A percentile compares a stretch with the other conserved stretches of the same genome.
Conservation (phyloP, 1,140 invertebrate species). For the Epicauta chinensis region DNA sequence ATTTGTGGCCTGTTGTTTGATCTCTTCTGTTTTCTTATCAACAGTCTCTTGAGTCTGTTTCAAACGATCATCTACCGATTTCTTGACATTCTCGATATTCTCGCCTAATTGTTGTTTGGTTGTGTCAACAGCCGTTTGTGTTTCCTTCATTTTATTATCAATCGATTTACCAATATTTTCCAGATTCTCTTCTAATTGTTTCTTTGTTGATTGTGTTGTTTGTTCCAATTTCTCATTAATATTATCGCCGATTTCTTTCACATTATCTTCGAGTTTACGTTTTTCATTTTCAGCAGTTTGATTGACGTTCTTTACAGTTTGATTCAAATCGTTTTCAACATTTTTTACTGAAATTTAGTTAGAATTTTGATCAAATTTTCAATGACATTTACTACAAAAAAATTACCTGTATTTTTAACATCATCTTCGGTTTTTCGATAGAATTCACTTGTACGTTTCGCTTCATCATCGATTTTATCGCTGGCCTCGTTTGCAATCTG, state of each 20-base stretch:
- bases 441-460: no score
- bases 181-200: slow-evolving; percentile 3
- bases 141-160: slow-evolving; percentile 20
- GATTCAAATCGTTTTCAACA: neutral
- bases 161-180: slow-evolving; percentile 9
- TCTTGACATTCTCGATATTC: slow-evolving; percentile 17
- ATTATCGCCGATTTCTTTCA: neutral
- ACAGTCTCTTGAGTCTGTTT: slow-evolving; percentile 17
- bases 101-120: slow-evolving; percentile 20
- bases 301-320: neutral
- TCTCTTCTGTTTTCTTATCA: slow-evolving; percentile 5
- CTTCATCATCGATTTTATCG: no score
- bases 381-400: no score
- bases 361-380: neutral
- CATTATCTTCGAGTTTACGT: neutral
- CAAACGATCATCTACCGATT: slow-evolving; percentile 20
- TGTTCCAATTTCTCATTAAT: neutral
- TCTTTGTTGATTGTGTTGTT: slow-evolving; percentile 10
- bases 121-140: slow-evolving; percentile 12
- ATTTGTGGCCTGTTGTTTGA: no score
- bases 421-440: no score
- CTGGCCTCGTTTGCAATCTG: no score
- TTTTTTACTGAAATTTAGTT: neutral
- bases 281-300: neutral
- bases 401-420: no score